These are phyloP conservation scores for Cervus canadensis DNA, from an alignment of 2,113 vertebrate genomes.

Conservation along the genomic window DNA sequence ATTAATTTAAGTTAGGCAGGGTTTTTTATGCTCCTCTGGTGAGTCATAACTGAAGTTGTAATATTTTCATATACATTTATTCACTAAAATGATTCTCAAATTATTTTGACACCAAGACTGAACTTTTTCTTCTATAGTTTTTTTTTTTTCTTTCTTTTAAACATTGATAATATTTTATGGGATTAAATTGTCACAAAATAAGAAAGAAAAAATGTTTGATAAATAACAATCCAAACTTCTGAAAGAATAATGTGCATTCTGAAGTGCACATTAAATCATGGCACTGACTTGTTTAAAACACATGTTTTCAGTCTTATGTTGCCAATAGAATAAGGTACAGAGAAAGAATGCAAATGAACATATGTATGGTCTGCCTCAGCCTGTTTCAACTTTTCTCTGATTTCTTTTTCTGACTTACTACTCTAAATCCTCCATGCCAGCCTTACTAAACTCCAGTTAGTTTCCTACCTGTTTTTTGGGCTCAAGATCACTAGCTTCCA, in stretches of 20 bases:
- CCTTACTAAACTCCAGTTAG: background rate
- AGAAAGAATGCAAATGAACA: background rate
- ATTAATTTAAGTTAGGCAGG: background rate
- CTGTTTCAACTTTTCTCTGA: background rate
- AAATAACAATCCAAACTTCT: background rate
- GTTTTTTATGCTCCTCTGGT: background rate
- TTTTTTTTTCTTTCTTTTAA: background rate
- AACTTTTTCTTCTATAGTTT: background rate
- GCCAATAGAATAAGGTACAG: background rate
- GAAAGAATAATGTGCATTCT: background rate
- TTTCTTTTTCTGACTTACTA: background rate
- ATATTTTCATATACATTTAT: background rate
- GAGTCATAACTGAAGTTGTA: background rate
- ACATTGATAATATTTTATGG: background rate
- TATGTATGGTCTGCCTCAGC: background rate
- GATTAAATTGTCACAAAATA: background rate
- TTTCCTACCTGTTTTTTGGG: background rate
- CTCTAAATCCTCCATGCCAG: background rate
- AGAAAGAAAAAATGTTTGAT: background rate
- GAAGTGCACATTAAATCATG: background rate
- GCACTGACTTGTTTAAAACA: background rate
- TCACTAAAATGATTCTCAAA: background rate
- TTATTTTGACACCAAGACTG: background rate
- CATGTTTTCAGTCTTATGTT: background rate
- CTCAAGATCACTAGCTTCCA: background rate